Evolutionary conservation across 1,140 invertebrate genomes (phyloP).

Genomic region (Penaeus japonicus): DNA sequence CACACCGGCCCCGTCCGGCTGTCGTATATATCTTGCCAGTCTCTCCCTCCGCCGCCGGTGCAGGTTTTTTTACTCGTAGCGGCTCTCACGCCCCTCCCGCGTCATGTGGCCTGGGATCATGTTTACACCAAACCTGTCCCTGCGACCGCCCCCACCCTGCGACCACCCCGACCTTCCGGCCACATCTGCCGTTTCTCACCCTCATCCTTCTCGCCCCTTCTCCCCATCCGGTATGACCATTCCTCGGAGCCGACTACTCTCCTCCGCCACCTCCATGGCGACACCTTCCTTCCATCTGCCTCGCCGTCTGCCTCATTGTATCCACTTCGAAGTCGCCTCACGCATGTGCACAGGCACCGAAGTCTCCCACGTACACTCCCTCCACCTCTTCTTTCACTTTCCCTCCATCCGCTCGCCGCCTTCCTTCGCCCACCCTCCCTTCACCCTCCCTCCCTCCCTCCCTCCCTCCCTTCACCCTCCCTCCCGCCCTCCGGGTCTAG

Average conservation of each 20-base stretch:
- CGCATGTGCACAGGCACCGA: no score
- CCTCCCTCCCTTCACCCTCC: background rate
- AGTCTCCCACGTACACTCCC: no score
- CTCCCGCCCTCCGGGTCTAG: background rate
- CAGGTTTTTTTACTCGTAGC: background rate
- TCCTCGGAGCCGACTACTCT: no score
- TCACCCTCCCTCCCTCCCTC: background rate
- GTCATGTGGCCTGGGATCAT: constrained; percentile 8
- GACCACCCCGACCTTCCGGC: no score
- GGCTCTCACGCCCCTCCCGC: background rate
- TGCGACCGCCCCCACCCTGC: background rate
- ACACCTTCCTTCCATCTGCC: no score
- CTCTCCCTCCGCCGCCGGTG: background rate
- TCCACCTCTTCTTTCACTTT: no score
- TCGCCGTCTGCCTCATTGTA: no score
- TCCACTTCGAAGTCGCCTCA: no score
- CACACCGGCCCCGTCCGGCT: background rate
- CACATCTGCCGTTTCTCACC: background rate
- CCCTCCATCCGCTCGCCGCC: background rate
- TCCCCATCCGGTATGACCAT: background rate
- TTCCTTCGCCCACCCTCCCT: background rate
- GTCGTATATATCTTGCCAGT: constrained; percentile 1
- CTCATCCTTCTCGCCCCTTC: background rate
- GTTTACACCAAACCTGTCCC: background rate
- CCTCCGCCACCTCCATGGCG: no score